Evolutionary conservation across 2,888 invertebrate species (phyloP).

Genomic region (Drosophila melanosoma): DNA sequence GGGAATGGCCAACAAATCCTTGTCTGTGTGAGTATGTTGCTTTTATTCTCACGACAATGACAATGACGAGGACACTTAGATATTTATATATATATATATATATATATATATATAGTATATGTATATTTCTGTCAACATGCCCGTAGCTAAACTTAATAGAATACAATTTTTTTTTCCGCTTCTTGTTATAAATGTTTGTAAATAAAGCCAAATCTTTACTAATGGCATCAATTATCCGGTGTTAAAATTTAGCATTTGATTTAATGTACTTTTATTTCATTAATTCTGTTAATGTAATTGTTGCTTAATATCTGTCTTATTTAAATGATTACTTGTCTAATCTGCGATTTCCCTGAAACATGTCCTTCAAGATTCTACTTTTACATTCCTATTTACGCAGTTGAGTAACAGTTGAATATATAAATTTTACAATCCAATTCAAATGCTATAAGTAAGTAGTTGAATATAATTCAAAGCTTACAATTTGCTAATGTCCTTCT

Average conservation of each 20-base stretch:
- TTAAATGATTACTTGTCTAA: neutral
- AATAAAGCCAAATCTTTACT: slow-evolving; percentile 1
- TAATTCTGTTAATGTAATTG: slow-evolving; percentile 7
- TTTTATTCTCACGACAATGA: slow-evolving; percentile 40
- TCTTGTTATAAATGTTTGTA: neutral
- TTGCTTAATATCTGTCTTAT: neutral
- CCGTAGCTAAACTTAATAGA: slow-evolving; percentile 30
- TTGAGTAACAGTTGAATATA: neutral
- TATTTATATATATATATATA: neutral
- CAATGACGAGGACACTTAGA: slow-evolving; percentile 44
- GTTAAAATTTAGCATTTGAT: slow-evolving; percentile 13
- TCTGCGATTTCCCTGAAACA: neutral
- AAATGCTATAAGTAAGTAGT: neutral
- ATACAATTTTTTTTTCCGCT: slow-evolving; percentile 7
- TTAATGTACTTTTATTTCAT: neutral
- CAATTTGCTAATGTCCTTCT: neutral
- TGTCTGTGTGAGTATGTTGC: slow-evolving; percentile 2
- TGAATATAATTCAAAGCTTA: neutral
- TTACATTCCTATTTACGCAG: neutral
- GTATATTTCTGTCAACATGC: slow-evolving; percentile 35
- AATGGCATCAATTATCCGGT: slow-evolving; percentile 24
- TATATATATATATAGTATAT: slow-evolving; percentile 2
- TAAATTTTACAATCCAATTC: neutral
- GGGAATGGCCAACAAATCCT: slow-evolving; percentile 3
- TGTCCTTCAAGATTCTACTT: neutral